Conservation (phyloP, 2,888 invertebrate genomes). For the Taphrorychus bicolor region DNA sequence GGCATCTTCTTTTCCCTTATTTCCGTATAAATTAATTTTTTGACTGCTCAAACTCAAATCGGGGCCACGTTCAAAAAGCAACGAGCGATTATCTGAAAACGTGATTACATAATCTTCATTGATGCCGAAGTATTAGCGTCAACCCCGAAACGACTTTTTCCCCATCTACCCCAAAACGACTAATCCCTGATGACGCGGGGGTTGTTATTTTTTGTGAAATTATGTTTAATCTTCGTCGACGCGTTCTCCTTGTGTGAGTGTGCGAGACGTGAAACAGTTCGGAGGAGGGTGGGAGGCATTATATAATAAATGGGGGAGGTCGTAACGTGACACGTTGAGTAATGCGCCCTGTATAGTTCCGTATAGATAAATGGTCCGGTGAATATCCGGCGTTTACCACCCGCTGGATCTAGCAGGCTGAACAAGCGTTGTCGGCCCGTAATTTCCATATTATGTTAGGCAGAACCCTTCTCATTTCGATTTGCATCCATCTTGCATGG, state of each 20-base stretch:
- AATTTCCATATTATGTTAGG: slow-evolving; percentile 1
- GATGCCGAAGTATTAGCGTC: not conserved
- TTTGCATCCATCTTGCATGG: not conserved
- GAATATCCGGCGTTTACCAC: slow-evolving; percentile 2
- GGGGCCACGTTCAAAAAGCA: not conserved
- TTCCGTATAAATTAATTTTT: too few relatives aligned
- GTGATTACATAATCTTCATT: not conserved
- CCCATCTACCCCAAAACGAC: not conserved
- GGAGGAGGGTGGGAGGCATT: not conserved
- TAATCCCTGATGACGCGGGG: not conserved
- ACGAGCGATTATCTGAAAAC: not conserved
- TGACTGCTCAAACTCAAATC: not conserved
- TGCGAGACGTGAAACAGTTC: too few relatives aligned
- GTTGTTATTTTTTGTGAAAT: slow-evolving; percentile 4
- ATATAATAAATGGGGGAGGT: slow-evolving; percentile 19
- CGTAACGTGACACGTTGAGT: slow-evolving; percentile 23
- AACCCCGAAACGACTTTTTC: not conserved
- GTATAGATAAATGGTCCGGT: slow-evolving; percentile 1
- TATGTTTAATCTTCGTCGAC: not conserved
- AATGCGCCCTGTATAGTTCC: slow-evolving; percentile 15
- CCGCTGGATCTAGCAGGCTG: not conserved
- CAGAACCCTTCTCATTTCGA: not conserved
- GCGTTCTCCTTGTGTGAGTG: not conserved
- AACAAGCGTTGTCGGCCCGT: not conserved
- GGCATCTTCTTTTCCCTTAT: too few relatives aligned